phyloP scores from a whole-genome alignment of 2,113 vertebrate species.

The Triplophysa siluroides region DNA sequence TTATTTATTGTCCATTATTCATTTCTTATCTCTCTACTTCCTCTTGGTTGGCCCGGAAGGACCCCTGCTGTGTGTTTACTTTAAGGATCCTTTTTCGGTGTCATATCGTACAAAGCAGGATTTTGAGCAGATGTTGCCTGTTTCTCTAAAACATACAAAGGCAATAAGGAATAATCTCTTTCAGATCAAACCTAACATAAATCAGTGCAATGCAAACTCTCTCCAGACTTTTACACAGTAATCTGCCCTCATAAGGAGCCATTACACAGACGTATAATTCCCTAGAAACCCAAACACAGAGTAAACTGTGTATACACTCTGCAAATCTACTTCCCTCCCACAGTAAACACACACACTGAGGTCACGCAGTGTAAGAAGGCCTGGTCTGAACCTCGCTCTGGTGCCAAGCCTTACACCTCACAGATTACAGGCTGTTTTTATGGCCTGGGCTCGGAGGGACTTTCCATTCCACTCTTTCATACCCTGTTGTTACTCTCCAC shows the following conservation, averaged over 20 bases:
- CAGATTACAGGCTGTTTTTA: constrained; percentile 51
- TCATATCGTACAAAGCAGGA: neutral
- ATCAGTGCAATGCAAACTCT: constrained; percentile 5
- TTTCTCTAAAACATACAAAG: neutral
- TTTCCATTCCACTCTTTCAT: constrained; percentile 39
- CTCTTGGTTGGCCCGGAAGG: neutral
- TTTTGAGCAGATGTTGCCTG: constrained; percentile 18
- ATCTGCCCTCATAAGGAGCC: constrained; percentile 42
- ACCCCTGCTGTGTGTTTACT: constrained; percentile 3
- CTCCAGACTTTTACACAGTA: neutral
- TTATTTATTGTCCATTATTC: constrained; percentile 4
- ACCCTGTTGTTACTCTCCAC: constrained; percentile 21
- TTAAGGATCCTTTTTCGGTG: neutral
- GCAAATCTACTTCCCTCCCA: neutral
- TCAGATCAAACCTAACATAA: constrained; percentile 9
- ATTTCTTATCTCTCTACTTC: constrained; percentile 10
- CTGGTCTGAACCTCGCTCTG: constrained; percentile 45
- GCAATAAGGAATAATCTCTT: constrained; percentile 2
- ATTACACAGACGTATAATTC: constrained; percentile 41
- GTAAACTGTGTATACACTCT: constrained; percentile 34
- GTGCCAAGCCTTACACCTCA: constrained; percentile 55
- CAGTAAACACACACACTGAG: constrained; percentile 35
- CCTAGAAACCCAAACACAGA: constrained; percentile 44
- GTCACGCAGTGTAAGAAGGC: constrained; percentile 52
- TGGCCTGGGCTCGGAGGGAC: constrained; percentile 30